phyloP scores from a whole-genome alignment of 2,113 vertebrate species.

The Eubucco bourcierii region DNA sequence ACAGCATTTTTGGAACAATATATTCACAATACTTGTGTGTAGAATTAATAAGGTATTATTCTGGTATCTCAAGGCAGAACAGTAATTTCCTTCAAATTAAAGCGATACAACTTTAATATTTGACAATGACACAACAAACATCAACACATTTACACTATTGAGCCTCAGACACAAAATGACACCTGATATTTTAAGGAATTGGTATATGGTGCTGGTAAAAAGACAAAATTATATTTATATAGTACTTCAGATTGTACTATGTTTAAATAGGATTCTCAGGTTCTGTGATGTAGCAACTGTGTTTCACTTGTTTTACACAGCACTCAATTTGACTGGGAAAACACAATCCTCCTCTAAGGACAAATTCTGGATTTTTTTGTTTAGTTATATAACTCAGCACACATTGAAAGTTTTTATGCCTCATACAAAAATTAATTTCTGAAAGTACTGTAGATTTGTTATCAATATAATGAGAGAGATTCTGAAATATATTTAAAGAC shows the following conservation, averaged over 20 bases:
- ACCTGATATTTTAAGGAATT: background rate
- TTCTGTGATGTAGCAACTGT: background rate
- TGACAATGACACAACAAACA: background rate
- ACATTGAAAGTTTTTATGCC: background rate
- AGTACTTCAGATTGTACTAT: background rate
- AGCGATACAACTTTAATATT: background rate
- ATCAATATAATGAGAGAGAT: background rate
- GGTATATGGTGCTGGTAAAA: background rate
- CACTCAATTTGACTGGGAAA: background rate
- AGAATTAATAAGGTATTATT: background rate
- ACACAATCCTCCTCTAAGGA: background rate
- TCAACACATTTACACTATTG: background rate
- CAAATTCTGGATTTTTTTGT: background rate
- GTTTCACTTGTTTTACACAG: background rate
- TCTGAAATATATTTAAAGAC: background rate
- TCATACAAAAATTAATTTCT: background rate
- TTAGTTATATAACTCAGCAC: background rate
- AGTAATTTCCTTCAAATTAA: background rate
- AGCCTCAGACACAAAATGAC: background rate
- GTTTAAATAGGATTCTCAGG: background rate
- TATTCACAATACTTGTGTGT: background rate
- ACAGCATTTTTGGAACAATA: accelerated
- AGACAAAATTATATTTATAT: background rate
- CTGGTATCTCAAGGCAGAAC: background rate
- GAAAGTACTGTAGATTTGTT: background rate